A percentile compares a stretch with the other conserved stretches of the same genome.
Conservation (phyloP, 37 sponge, comb jelly and placozoan species). For the Theonella swinhoei region DNA sequence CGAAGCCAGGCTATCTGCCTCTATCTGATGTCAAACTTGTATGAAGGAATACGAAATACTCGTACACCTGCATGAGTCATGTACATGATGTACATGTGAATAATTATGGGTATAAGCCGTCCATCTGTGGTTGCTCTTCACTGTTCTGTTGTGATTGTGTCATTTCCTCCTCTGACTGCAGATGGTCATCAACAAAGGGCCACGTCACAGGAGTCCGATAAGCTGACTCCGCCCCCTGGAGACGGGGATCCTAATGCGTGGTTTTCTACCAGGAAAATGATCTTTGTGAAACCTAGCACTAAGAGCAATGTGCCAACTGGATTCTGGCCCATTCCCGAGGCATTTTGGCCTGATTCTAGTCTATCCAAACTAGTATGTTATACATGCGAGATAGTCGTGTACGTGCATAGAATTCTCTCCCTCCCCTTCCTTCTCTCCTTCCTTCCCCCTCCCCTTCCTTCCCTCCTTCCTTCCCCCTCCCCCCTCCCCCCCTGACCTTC, state of each 20-base stretch:
- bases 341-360: constrained; percentile 85
- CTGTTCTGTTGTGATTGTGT: too few species aligned
- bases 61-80: too few species aligned
- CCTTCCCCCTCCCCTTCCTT: constrained; percentile 2
- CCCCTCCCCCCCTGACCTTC: neutral
- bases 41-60: too few species aligned
- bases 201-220: neutral
- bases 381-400: too few species aligned
- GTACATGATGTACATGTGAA: too few species aligned
- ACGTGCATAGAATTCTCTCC: neutral
- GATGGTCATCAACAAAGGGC: neutral
- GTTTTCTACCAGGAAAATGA: constrained; percentile 80
- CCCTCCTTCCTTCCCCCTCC: constrained; percentile 12
- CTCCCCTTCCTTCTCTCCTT: neutral
- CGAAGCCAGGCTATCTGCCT: too few species aligned
- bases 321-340: constrained; percentile 99
- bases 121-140: too few species aligned
- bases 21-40: too few species aligned
- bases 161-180: too few species aligned
- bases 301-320: constrained; percentile 73
- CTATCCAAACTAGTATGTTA: constrained; percentile 59
- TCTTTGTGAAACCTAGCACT: constrained; percentile 82
- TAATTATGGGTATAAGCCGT: too few species aligned
- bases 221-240: neutral
- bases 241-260: constrained; percentile 20